Conservation (phyloP, 2,888 invertebrate genomes). For the Drosophila suboccidentalis region DNA sequence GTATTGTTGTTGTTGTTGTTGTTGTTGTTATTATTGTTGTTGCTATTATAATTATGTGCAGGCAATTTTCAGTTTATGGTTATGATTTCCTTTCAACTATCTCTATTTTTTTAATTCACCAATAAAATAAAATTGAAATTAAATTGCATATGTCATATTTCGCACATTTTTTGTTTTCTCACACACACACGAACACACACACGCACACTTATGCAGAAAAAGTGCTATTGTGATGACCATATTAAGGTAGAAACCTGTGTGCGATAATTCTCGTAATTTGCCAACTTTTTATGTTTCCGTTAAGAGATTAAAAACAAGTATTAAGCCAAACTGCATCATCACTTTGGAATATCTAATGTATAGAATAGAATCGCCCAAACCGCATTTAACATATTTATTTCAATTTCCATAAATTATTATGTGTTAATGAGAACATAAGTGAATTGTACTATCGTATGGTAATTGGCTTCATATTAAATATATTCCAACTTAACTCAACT, state of each 20-base stretch:
- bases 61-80: conserved; percentile 55
- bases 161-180: not conserved
- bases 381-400: not conserved
- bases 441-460: not conserved
- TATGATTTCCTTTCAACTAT: conserved; percentile 51
- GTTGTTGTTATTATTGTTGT: not conserved
- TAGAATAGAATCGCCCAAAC: not conserved
- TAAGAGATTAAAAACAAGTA: conserved; percentile 20
- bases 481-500: not conserved
- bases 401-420: conserved; percentile 4
- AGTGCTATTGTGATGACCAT: not conserved
- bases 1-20: not conserved
- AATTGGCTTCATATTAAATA: too few relatives aligned
- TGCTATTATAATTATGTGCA: conserved; percentile 24
- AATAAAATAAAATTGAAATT: conserved; percentile 39
- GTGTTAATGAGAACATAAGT: conserved; percentile 2
- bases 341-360: not conserved
- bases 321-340: conserved; percentile 11
- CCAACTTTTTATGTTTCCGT: conserved; percentile 24
- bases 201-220: not conserved
- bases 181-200: not conserved
- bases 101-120: not conserved
- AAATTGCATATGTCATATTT: conserved; percentile 39
- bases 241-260: conserved; percentile 13
- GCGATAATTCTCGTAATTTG: conserved; percentile 19